Percentiles rank a stretch among this genome's conserved stretches.
phyloP scores from a whole-genome alignment of 1,140 invertebrate genomes.

The Monochamus saltuarius region DNA sequence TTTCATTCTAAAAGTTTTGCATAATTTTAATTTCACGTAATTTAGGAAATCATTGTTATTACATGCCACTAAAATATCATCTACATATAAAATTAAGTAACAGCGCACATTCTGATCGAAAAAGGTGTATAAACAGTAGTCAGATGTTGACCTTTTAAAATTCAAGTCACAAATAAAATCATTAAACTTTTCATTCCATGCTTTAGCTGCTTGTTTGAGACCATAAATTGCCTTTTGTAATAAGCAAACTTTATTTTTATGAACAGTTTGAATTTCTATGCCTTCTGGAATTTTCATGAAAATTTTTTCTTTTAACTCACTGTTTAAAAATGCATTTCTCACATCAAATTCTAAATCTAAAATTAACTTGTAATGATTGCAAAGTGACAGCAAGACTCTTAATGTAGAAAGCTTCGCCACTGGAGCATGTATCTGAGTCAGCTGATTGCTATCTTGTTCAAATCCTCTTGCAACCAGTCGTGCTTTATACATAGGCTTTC shows the following conservation, averaged over 20 bases:
- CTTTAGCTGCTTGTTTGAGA: slow-evolving; percentile 38
- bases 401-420: slow-evolving; percentile 18
- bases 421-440: slow-evolving; percentile 15
- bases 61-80: background rate
- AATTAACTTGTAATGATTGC: slow-evolving; percentile 8
- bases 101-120: background rate
- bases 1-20: slow-evolving; percentile 45
- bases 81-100: background rate
- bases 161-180: slow-evolving; percentile 31
- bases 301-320: too few relatives aligned
- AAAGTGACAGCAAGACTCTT: slow-evolving; percentile 5
- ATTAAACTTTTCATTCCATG: slow-evolving; percentile 38
- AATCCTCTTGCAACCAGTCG: slow-evolving; percentile 16
- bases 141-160: slow-evolving; percentile 39
- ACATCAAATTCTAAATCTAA: slow-evolving; percentile 7
- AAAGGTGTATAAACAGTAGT: background rate
- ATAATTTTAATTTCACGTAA: slow-evolving; percentile 26
- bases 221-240: slow-evolving; percentile 46
- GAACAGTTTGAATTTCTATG: background rate
- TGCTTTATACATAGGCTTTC: slow-evolving; percentile 10
- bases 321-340: too few relatives aligned
- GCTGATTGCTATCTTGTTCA: slow-evolving; percentile 6
- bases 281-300: too few relatives aligned
- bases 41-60: slow-evolving; percentile 42
- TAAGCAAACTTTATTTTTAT: slow-evolving; percentile 43